Evolutionary conservation across 2,113 vertebrate genomes (phyloP).

Genomic region (Pipra filicauda): DNA sequence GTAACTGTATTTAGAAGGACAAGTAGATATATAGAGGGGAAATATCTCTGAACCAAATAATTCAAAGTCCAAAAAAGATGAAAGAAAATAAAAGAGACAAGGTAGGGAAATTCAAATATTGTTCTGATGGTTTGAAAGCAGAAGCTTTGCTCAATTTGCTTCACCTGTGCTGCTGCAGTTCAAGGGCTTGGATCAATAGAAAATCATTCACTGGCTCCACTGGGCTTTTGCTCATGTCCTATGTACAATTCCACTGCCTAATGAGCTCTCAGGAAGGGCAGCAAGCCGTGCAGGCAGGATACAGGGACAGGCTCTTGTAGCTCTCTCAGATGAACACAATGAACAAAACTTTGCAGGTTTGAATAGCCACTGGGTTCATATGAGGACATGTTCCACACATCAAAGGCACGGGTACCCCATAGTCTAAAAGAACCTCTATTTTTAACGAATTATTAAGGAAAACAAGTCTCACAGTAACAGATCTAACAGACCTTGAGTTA

Average conservation of each 20-base stretch:
- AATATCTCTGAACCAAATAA: not conserved
- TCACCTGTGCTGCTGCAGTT: not conserved
- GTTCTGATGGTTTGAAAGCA: not conserved
- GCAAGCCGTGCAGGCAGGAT: not conserved
- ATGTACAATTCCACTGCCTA: not conserved
- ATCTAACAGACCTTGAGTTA: not conserved
- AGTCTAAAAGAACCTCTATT: not conserved
- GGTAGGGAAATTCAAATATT: not conserved
- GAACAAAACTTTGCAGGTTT: constrained; percentile 14
- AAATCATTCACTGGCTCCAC: not conserved
- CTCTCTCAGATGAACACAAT: not conserved
- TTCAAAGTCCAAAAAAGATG: not conserved
- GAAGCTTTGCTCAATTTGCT: not conserved
- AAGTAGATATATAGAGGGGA: not conserved
- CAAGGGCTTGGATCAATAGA: constrained; percentile 42
- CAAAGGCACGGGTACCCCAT: not conserved
- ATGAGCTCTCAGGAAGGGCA: constrained; percentile 39
- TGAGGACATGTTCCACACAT: not conserved
- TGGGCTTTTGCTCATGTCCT: not conserved
- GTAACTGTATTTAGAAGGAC: not conserved
- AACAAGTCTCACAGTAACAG: not conserved
- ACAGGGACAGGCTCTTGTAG: not conserved
- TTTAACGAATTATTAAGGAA: not conserved
- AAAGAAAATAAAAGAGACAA: not conserved
- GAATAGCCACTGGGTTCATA: not conserved